Percentiles rank a stretch among this genome's conserved stretches.
Conservation (phyloP, 2,888 invertebrate genomes). For the Oxyteleia sp. region DNA sequence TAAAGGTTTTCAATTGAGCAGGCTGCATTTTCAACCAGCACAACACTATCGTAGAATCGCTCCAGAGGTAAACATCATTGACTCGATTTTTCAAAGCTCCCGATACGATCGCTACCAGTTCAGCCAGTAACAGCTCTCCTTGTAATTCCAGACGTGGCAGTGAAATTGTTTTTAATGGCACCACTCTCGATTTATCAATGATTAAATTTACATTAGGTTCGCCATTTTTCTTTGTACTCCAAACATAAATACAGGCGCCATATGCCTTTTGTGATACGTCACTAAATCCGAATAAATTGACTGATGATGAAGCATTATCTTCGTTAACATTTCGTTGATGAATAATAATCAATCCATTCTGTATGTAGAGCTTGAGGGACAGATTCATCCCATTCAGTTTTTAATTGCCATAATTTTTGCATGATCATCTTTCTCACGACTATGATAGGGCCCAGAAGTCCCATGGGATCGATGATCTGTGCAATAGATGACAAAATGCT, state of each 20-base stretch:
- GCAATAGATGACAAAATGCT: slow-evolving; percentile 57
- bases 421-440: slow-evolving; percentile 64
- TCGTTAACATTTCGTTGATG: not conserved
- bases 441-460: slow-evolving; percentile 54
- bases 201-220: not conserved
- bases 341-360: not conserved
- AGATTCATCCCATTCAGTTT: slow-evolving; percentile 30
- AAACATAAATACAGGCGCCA: slow-evolving; percentile 1
- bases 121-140: too few relatives aligned
- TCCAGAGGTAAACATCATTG: too few relatives aligned
- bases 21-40: too few relatives aligned
- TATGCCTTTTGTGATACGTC: not conserved
- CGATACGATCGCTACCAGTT: too few relatives aligned
- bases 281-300: not conserved
- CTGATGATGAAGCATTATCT: not conserved
- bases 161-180: too few relatives aligned
- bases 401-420: slow-evolving; percentile 50
- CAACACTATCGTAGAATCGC: too few relatives aligned
- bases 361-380: not conserved
- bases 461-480: slow-evolving; percentile 66
- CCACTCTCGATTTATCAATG: too few relatives aligned
- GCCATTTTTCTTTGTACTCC: not conserved
- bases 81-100: too few relatives aligned
- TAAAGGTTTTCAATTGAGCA: too few relatives aligned
- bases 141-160: too few relatives aligned